Evolutionary conservation across 2,113 vertebrate species (phyloP).

Genomic region (Rhipidura dahli): DNA sequence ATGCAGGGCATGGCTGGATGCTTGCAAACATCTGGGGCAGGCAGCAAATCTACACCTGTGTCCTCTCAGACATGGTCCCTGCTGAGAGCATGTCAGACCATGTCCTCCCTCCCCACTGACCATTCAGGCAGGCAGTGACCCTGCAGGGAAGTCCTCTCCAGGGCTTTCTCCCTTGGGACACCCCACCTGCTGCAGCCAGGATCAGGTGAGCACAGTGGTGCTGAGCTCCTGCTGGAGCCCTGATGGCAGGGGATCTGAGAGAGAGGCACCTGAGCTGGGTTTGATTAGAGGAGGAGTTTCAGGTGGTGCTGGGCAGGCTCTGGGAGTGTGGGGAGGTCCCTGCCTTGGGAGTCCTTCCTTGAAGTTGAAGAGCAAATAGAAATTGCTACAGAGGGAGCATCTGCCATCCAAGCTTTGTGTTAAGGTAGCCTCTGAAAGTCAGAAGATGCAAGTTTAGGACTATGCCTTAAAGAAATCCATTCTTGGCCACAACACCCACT

Average conservation of each 20-base stretch:
- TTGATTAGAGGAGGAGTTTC: background rate
- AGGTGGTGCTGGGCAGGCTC: background rate
- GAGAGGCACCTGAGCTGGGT: background rate
- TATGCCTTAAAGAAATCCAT: background rate
- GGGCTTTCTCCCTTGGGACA: background rate
- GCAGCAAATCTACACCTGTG: background rate
- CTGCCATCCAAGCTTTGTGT: background rate
- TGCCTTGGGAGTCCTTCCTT: rapidly evolving
- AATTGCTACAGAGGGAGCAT: background rate
- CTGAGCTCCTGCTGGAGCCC: background rate
- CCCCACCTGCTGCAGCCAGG: background rate
- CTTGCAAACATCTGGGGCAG: background rate
- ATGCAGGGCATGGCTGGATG: background rate
- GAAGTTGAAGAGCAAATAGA: background rate
- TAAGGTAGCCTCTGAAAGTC: background rate
- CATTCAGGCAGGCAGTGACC: background rate
- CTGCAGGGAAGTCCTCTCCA: background rate
- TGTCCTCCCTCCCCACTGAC: background rate
- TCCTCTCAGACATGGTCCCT: background rate
- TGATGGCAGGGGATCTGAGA: background rate
- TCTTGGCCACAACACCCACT: background rate
- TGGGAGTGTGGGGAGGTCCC: background rate
- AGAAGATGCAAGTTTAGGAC: background rate
- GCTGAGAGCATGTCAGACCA: background rate
- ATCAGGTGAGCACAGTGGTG: rapidly evolving